phyloP scores from a whole-genome alignment of 2,113 vertebrate species.

The Phocoena sinus region DNA sequence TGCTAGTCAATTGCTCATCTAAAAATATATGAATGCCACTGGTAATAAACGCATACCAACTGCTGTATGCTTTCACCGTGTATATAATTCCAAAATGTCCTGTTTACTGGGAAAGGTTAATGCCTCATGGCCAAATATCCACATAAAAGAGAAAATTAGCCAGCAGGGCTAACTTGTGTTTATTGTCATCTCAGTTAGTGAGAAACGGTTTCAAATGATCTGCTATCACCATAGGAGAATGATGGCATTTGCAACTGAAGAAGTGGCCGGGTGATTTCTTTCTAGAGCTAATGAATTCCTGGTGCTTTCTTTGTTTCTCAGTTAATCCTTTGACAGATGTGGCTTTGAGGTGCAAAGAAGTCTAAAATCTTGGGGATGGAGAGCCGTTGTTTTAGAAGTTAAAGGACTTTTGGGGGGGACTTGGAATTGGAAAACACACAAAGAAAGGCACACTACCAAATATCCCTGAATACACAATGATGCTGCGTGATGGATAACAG shows the following conservation, averaged over 20 bases:
- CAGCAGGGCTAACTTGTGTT: constrained; percentile 22
- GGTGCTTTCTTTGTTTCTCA: not conserved
- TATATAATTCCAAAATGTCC: not conserved
- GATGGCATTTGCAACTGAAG: not conserved
- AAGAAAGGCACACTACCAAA: not conserved
- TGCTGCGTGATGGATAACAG: not conserved
- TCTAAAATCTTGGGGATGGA: constrained; percentile 15
- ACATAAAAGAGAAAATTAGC: not conserved
- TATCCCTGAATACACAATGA: not conserved
- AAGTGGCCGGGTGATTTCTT: constrained; percentile 16
- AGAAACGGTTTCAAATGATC: constrained; percentile 58
- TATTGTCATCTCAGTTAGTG: constrained; percentile 42
- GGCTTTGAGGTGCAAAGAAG: constrained; percentile 27
- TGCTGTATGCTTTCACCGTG: not conserved
- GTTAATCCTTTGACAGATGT: constrained; percentile 31
- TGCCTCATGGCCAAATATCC: not conserved
- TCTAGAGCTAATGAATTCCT: not conserved
- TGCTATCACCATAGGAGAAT: constrained; percentile 37
- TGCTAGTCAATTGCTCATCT: not conserved
- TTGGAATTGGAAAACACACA: not conserved
- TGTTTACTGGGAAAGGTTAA: not conserved
- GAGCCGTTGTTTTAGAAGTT: not conserved
- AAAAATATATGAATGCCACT: not conserved
- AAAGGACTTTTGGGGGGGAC: not conserved
- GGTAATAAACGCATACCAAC: not conserved